Base-by-base conservation (phyloP, 30 jellyfish, hydroid and myxozoan genomes). In the Aurelia sp. region DNA sequence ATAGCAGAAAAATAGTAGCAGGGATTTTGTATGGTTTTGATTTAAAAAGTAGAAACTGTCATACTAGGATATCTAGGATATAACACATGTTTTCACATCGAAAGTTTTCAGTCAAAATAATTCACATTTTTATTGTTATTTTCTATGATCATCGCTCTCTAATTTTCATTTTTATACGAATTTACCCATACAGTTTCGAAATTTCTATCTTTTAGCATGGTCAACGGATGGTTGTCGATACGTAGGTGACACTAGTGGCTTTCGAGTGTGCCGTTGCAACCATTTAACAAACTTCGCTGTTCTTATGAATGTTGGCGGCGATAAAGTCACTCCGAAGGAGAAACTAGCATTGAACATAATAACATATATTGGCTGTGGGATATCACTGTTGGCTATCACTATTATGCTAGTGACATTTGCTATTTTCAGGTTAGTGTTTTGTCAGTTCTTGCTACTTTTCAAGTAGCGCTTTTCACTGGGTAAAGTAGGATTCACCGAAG, bases 271-370 rank as follows among this genome's bases (percentile, higher is more conserved):
- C 51, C 86, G 86, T 6, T 87, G 96, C 84, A 77, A 87, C 70
- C 96, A 87, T 67, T 53, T 87, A 22, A 87, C 96, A 17, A 77
- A 87, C 59, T 87, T 87, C 67, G 96, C 96, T 8, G 82, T 87
- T 67, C 88, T 87, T 3, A 12, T 87, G 74, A 76, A 77, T 51
- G 90, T 87, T 50, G 88, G 66, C 15, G 74, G 85, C 21, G 81
- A 62, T 0, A 24, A 40, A 5, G 57, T 69, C 67, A 66, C 86
- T 11, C 35, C 76, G 20, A 38, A 33, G 31, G 87, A 67, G 72
- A 35, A 87, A 53, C 70, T 48, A 62, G 91, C 87, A 13, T n/a
- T 87, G 7, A 57, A 69, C 79, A 50, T 63, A 2, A 77, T 87
- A 5, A 61, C 96, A 5, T 87, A 76, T 67, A 87, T 87, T 35